Evolutionary conservation across 2,113 vertebrate genomes (phyloP).

Genomic region (Pundamilia nyererei): DNA sequence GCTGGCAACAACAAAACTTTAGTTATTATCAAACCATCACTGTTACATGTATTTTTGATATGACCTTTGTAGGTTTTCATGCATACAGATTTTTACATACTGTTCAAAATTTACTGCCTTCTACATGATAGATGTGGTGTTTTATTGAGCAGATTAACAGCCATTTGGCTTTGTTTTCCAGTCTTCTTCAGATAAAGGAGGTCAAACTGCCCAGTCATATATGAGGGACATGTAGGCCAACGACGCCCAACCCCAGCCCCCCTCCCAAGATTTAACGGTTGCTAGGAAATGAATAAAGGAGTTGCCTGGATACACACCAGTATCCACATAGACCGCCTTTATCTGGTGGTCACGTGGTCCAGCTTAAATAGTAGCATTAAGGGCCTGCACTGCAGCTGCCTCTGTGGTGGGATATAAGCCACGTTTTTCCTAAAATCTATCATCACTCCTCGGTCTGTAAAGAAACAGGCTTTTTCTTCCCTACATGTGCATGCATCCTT

Average conservation of each 20-base stretch:
- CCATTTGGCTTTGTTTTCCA: background rate
- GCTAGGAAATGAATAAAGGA: conserved; percentile 65
- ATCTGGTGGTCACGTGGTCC: conserved; percentile 58
- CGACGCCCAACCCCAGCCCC: conserved; percentile 44
- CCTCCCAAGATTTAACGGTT: conserved; percentile 50
- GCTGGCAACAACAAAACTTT: background rate
- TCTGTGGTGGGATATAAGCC: conserved; percentile 1
- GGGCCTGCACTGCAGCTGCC: conserved; percentile 43
- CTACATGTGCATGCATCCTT: background rate
- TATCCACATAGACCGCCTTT: conserved; percentile 59
- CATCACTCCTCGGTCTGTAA: background rate
- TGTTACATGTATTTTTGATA: background rate
- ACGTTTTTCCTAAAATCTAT: background rate
- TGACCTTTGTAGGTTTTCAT: background rate
- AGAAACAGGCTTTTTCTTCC: background rate
- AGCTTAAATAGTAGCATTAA: conserved; percentile 54
- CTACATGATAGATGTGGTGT: background rate
- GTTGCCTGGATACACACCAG: conserved; percentile 66
- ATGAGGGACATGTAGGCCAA: conserved; percentile 58
- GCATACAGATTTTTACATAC: background rate
- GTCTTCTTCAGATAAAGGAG: conserved; percentile 2
- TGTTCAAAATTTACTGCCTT: background rate
- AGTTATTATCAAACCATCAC: background rate
- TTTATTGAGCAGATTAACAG: background rate
- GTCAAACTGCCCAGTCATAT: conserved; percentile 16